Percentiles rank a stretch among this genome's conserved stretches.
Conservation (phyloP, 2,113 vertebrate genomes). For the Vidua chalybeata region DNA sequence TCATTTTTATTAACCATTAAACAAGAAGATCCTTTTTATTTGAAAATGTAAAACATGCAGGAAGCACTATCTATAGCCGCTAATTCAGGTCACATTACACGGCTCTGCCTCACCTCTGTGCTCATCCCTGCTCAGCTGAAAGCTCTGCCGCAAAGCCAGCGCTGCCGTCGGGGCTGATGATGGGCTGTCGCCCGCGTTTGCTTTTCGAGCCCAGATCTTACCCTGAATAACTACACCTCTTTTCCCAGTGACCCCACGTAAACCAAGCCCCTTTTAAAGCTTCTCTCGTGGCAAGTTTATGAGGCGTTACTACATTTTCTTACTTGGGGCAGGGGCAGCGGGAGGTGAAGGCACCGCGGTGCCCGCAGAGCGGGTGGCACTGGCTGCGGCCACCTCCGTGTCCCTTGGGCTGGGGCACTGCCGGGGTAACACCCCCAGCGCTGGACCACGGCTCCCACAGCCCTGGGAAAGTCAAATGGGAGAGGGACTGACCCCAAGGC, state of each 20-base stretch:
- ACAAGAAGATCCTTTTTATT: conserved; percentile 58
- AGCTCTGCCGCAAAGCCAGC: neutral
- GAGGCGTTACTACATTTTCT: neutral
- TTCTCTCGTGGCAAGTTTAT: neutral
- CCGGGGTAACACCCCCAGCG: neutral
- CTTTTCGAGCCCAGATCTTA: neutral
- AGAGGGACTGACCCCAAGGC: neutral
- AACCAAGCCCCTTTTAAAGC: conserved; percentile 3
- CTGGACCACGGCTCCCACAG: neutral
- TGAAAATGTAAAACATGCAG: conserved; percentile 52
- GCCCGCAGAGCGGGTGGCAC: neutral
- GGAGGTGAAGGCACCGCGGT: neutral
- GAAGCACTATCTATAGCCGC: neutral
- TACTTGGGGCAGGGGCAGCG: neutral
- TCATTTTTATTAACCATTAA: conserved; percentile 70
- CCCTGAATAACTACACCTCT: neutral
- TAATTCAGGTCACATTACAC: conserved; percentile 38
- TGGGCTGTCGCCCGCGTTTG: rapidly evolving
- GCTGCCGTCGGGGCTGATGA: neutral
- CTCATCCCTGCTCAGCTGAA: neutral
- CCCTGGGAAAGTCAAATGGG: neutral
- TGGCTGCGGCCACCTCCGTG: neutral
- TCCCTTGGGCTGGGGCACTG: neutral
- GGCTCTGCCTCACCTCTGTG: neutral
- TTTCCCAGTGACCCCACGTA: neutral